phyloP scores from a whole-genome alignment of 1,140 invertebrate genomes.

The Bradynema listronoti region DNA sequence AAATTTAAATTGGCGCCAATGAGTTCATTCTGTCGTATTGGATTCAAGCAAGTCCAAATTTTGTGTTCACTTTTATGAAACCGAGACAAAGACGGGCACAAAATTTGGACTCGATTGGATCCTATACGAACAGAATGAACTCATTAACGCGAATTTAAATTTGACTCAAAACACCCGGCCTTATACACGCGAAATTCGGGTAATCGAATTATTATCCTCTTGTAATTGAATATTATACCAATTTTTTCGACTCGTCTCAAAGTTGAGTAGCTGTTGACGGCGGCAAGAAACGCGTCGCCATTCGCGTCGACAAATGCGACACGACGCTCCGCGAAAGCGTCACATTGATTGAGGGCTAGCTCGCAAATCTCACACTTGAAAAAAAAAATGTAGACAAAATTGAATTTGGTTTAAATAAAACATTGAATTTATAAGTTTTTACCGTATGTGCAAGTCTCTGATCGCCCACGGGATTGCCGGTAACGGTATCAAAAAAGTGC shows the following conservation, averaged over 20 bases:
- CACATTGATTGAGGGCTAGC: conserved; percentile 73
- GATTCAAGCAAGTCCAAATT: too few relatives aligned
- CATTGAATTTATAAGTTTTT: conserved; percentile 7
- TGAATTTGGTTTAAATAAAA: conserved; percentile 9
- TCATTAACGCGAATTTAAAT: too few relatives aligned
- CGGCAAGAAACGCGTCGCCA: conserved; percentile 70
- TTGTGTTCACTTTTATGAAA: too few relatives aligned
- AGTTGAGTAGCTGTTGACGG: conserved; percentile 66
- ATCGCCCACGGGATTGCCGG: conserved; percentile 68
- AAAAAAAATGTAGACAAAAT: conserved; percentile 39
- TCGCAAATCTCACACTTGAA: conserved; percentile 68
- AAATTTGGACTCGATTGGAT: too few relatives aligned
- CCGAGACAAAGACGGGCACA: too few relatives aligned
- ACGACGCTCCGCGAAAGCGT: conserved; percentile 66
- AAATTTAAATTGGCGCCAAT: too few relatives aligned
- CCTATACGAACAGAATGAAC: too few relatives aligned
- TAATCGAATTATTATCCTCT: not conserved
- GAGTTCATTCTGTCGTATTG: too few relatives aligned
- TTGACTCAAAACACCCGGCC: too few relatives aligned
- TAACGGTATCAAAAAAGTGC: conserved; percentile 75
- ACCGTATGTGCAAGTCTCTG: conserved; percentile 64
- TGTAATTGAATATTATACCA: conserved; percentile 61
- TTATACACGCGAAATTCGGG: too few relatives aligned
- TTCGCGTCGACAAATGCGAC: conserved; percentile 75
- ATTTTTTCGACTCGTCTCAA: conserved; percentile 64